phyloP scores from a whole-genome alignment of 2,888 invertebrate genomes.

The Xanthostigma xanthostigma region DNA sequence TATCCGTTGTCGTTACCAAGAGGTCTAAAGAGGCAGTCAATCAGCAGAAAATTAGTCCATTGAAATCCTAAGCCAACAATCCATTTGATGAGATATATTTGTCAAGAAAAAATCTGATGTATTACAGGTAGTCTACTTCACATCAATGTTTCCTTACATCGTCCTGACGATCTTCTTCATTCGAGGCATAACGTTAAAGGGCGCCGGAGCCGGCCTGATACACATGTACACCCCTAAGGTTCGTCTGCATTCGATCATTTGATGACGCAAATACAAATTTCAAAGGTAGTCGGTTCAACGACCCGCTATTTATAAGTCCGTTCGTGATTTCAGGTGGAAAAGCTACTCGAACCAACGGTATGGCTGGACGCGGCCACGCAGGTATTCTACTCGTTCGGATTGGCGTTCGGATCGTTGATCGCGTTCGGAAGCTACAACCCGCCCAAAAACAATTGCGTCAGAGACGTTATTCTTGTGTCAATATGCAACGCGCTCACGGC shows the following conservation, averaged over 20 bases:
- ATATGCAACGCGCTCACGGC: constrained; percentile 88
- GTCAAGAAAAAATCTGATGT: constrained; percentile 5
- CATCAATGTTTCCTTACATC: constrained; percentile 86
- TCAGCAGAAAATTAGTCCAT: too few species aligned
- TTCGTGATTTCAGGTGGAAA: constrained; percentile 49
- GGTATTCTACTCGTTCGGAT: constrained; percentile 90
- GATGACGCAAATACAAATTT: too few species aligned
- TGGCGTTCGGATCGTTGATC: constrained; percentile 89
- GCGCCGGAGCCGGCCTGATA: constrained; percentile 69
- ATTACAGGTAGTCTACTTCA: constrained; percentile 81
- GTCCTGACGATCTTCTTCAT: constrained; percentile 91
- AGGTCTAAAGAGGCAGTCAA: too few species aligned
- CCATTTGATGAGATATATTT: background rate
- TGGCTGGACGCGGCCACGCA: constrained; percentile 96
- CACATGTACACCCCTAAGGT: constrained; percentile 93
- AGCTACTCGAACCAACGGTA: constrained; percentile 71
- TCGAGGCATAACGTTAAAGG: constrained; percentile 74
- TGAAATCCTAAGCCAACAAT: too few species aligned
- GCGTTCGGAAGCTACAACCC: constrained; percentile 94
- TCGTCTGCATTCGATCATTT: constrained; percentile 13
- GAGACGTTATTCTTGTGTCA: constrained; percentile 81
- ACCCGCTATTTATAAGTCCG: background rate
- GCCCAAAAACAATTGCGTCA: constrained; percentile 85
- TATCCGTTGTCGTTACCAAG: too few species aligned
- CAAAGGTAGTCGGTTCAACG: too few species aligned